Evolutionary conservation across 2,113 vertebrate species (phyloP).

Genomic region (Indri indri): DNA sequence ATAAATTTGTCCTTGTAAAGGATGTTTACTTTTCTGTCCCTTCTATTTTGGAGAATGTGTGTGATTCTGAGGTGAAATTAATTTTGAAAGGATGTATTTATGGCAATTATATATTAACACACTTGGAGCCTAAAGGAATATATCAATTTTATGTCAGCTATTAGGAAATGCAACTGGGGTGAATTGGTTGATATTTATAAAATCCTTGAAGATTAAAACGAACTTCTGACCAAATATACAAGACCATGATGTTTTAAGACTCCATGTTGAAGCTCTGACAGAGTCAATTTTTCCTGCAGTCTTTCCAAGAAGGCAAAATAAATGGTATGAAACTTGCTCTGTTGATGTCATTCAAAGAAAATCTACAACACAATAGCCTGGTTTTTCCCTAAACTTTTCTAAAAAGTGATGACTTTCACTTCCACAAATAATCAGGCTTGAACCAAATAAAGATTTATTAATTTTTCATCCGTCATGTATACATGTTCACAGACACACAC

Average conservation of each 20-base stretch:
- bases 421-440: background rate
- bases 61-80: background rate
- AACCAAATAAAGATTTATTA: background rate
- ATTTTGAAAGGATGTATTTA: background rate
- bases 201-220: background rate
- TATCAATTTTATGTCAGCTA: background rate
- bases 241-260: background rate
- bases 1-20: background rate
- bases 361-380: background rate
- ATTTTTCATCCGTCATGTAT: background rate
- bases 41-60: background rate
- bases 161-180: background rate
- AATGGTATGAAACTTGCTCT: background rate
- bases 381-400: background rate
- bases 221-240: background rate
- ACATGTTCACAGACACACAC: background rate
- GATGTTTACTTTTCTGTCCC: background rate
- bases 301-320: conserved; percentile 25
- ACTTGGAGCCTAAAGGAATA: background rate
- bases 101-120: background rate
- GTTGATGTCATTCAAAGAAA: background rate
- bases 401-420: background rate
- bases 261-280: background rate
- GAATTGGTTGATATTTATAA: background rate
- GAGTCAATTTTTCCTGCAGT: background rate